A percentile compares a stretch with the other conserved stretches of the same genome.
phyloP scores from a whole-genome alignment of 1,140 invertebrate genomes.

The Zaprionus lachaisei region DNA sequence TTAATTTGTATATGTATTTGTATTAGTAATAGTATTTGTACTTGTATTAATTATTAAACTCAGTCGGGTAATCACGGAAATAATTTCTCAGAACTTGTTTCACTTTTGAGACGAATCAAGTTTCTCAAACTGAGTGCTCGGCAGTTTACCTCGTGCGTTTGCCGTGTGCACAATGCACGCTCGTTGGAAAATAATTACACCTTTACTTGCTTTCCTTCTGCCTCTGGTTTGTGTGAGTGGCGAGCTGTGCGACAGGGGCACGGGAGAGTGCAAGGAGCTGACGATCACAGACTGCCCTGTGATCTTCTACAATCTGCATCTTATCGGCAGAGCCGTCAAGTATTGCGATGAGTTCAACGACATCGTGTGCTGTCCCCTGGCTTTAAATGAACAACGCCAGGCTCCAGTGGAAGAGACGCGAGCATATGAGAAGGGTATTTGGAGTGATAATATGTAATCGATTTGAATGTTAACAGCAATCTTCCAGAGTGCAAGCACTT shows the following conservation, averaged over 20 bases:
- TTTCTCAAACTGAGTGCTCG: constrained; percentile 4
- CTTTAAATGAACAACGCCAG: constrained; percentile 43
- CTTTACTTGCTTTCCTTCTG: constrained; percentile 22
- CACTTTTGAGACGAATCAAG: constrained; percentile 6
- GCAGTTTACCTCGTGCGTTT: constrained; percentile 3
- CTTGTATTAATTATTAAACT: constrained; percentile 15
- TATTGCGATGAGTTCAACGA: constrained; percentile 70
- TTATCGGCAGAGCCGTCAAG: constrained; percentile 54
- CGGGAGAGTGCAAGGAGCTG: constrained; percentile 62
- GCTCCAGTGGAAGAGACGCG: constrained; percentile 12
- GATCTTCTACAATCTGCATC: constrained; percentile 59
- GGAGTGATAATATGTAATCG: not conserved
- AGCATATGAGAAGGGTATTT: constrained; percentile 56
- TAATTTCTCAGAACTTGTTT: constrained; percentile 21
- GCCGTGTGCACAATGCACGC: constrained; percentile 32
- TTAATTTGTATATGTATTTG: constrained; percentile 14
- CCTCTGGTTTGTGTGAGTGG: not conserved
- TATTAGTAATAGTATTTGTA: constrained; percentile 23
- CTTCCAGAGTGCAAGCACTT: constrained; percentile 59
- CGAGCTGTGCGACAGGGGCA: constrained; percentile 61
- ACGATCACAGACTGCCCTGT: constrained; percentile 55
- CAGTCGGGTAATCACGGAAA: constrained; percentile 9
- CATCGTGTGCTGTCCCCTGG: constrained; percentile 71
- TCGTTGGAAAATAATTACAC: not conserved
- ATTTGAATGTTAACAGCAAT: not conserved